Base-by-base conservation (phyloP, 2,888 invertebrate genomes). In the Meteorus cinctellus region DNA sequence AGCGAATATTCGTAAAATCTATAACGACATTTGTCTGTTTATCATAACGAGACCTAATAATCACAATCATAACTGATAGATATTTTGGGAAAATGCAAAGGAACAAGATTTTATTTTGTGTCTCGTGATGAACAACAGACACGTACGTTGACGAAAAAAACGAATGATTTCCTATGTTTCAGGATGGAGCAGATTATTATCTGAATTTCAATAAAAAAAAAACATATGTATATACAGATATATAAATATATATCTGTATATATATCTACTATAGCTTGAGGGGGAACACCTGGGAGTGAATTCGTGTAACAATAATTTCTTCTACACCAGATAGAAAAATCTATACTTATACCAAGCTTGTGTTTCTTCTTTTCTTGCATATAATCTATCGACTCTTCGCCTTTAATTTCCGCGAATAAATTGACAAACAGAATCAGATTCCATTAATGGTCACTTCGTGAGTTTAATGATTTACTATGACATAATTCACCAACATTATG, bases 91-190 rank as follows among this genome's bases (percentile, higher is more conserved):
- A 41, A 69, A 8, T 5, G 5, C 29, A 8, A 59, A 45, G 31
- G 55, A 65, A 12, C 31, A 36, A 34, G 74, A 51, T 65, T 14
- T 4, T 27, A 41, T 65, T 45, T 19, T n/a, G 55, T 67, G 68
- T 69, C 74, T 73, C 74, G 74, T 75, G 31, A 55, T 74, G 72
- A 77, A 75, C 71, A 80, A 69, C 74, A 77, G 73, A 45, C 34
- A 48, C 69, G 70, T 70, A 74, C 71, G 79, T 80, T 79, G 82
- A 55, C 55, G 6, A 81, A 82, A 81, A 82, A 5, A 81, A 82
- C 82, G 82, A 84, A 85, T 79, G 82, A 82, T 87, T 88, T 88
- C 82, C 82, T 89, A 87, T 89, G 88, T 89, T 89, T 86, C 89
- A 89, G 89, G 88, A 87, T 80, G 88, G 82, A 86, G 89, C 86